Base-by-base conservation (phyloP, 2,888 invertebrate species). In the Xylophagus ater region DNA sequence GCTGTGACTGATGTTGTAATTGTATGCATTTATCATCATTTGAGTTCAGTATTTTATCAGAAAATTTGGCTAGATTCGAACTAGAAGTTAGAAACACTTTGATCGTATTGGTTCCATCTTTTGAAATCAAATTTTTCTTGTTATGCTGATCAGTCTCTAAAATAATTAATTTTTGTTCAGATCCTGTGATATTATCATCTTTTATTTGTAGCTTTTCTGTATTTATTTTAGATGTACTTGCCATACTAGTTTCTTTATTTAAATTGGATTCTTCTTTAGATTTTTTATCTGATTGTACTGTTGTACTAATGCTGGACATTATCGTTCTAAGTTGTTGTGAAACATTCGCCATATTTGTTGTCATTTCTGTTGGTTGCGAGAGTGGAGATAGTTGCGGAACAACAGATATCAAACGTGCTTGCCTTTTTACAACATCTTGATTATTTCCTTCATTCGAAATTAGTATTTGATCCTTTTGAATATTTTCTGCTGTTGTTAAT, bases 331-430 rank as follows among this genome's bases (percentile, higher is more conserved):
- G 54, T 51, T 79, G 81, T 55, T 79, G 78, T 1, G 78, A 78
- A 1, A 74, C 79, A 53, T 78, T 81, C 0, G 75, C 78, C 64
- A 81, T 77, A 51, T 78, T 79, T 1, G 78, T 76, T 10, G 79
- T 78, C 33, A 81, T 60, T 54, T 81, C 80, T 2, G 77, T 73
- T 1, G 81, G 80, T 54, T 80, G 79, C 1, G 80, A 80, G 2
- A 81, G 56, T 0, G 81, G 81, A 1, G 81, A 81, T 17, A 81
- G 59, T 54, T 81, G 80, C 1, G 81, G 78, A 33, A 78, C 69
- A 1, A 72, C 68, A 4, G 72, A 69, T 0, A 73, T 67, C 44
- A 70, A 66, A 37, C 70, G 51, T 15, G 43, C 21, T 25, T 34
- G 28, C 10, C 26, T 34, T 15, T 34, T 34, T 37, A 33, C 34